Evolutionary conservation across 2,888 invertebrate genomes (phyloP).

Genomic region (Drosophila atroscutellata): DNA sequence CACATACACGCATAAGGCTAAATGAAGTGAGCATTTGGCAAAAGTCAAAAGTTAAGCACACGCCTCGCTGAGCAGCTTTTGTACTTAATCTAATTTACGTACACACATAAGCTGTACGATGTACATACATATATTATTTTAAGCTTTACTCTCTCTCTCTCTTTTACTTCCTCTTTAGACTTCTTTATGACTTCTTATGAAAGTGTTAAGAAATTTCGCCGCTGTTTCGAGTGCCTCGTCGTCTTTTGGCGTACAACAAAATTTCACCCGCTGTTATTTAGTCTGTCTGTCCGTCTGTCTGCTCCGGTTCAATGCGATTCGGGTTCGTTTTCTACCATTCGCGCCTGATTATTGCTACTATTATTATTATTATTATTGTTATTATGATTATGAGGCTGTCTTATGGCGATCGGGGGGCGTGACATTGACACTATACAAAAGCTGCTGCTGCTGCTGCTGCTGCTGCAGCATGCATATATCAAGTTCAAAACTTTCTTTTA

Average conservation of each 20-base stretch:
- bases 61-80: conserved; percentile 58
- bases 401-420: conserved; percentile 63
- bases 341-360: conserved; percentile 61
- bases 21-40: conserved; percentile 48
- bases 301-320: conserved; percentile 19
- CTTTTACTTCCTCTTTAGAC: conserved; percentile 2
- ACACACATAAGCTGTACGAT: neutral
- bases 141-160: conserved; percentile 10
- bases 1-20: neutral
- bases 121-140: conserved; percentile 12
- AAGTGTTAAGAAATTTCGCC: conserved; percentile 76
- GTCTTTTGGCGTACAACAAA: conserved; percentile 46
- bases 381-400: conserved; percentile 48
- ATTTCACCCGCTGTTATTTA: conserved; percentile 60
- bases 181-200: conserved; percentile 67
- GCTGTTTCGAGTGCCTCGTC: conserved; percentile 35
- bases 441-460: conserved; percentile 9
- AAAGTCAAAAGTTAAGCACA: conserved; percentile 57
- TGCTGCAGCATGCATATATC: conserved; percentile 16
- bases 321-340: conserved; percentile 67
- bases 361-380: conserved; percentile 58
- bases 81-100: conserved; percentile 64
- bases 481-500: conserved; percentile 70
- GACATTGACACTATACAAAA: conserved; percentile 68
- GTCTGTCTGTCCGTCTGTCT: conserved; percentile 22